Base-by-base conservation (phyloP, 1,140 invertebrate genomes). In the Calosoma granatense region DNA sequence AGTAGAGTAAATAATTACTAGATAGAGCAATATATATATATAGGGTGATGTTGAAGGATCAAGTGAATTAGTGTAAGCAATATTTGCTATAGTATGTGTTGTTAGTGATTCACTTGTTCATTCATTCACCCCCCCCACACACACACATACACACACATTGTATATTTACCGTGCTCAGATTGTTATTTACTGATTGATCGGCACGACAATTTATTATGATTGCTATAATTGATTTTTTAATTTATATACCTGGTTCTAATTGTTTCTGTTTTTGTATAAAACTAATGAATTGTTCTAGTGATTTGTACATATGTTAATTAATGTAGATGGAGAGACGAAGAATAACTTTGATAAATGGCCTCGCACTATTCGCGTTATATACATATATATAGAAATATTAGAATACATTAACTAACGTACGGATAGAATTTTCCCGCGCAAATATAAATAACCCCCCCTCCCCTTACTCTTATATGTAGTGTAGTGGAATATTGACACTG, bases 361-460 rank as follows among this genome's bases (percentile, higher is more conserved):
- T 19, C 23, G 30, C 23, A 39, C n/a, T 53, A 22, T 54, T 54
- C 17, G 23, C 15, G 30, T 54, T 54, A n/a, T 54, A 30, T 30
- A 54, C 30, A 30, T 30, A 54, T 20, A 54, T 54, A 30, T 20
- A 54, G 56, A n/a, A 59, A 43, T 51, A 55, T 53, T 60, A 60
- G 55, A 47, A 60, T 56, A 56, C 55, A 55, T 56, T 60, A 61
- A 60, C 51, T 53, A 51, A 56, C 59, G 60, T 59, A 39, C 39
- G 59, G 59, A 58, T n/a, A n/a, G n/a, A n/a, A n/a, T n/a, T n/a
- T n/a, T n/a, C n/a, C n/a, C n/a, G n/a, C n/a, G n/a, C n/a, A n/a
- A n/a, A n/a, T n/a, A n/a, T n/a, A n/a, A n/a, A n/a, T n/a, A n/a
- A n/a, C n/a, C n/a, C n/a, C n/a, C n/a, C n/a, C n/a, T n/a, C n/a